Evolutionary conservation across 1,140 invertebrate genomes (phyloP).

Genomic region (Drosophila pachea): DNA sequence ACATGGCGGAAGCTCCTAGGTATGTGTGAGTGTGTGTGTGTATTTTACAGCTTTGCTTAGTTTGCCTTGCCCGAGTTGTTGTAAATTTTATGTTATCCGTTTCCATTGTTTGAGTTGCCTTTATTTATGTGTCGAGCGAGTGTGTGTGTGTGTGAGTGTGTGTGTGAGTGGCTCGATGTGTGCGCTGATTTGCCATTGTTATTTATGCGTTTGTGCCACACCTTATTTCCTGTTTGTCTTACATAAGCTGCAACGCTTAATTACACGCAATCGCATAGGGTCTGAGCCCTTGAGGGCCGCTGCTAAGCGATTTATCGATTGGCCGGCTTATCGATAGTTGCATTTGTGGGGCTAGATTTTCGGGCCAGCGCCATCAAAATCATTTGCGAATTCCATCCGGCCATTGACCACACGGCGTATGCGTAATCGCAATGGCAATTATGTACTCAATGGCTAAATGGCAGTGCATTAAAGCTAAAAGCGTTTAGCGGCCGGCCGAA

Average conservation of each 20-base stretch:
- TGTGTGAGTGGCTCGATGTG: too few species aligned
- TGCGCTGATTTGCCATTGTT: slow-evolving; percentile 59
- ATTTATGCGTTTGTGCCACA: slow-evolving; percentile 74
- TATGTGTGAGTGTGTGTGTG: slow-evolving; percentile 24
- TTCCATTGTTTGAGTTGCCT: slow-evolving; percentile 70
- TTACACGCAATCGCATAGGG: slow-evolving; percentile 57
- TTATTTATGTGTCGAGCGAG: slow-evolving; percentile 62
- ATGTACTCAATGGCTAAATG: slow-evolving; percentile 53
- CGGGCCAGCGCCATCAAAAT: too few species aligned
- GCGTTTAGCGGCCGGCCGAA: slow-evolving; percentile 58
- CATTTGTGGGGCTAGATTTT: not conserved
- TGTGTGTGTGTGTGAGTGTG: slow-evolving; percentile 12
- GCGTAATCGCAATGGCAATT: slow-evolving; percentile 69
- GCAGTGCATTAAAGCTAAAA: slow-evolving; percentile 70
- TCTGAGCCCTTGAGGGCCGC: not conserved
- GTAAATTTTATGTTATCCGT: slow-evolving; percentile 76
- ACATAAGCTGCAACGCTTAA: slow-evolving; percentile 74
- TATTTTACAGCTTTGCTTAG: slow-evolving; percentile 49
- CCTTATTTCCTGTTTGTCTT: slow-evolving; percentile 76
- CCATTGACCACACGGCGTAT: slow-evolving; percentile 62
- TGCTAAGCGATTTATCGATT: slow-evolving; percentile 9
- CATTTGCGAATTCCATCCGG: slow-evolving; percentile 25
- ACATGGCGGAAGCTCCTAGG: slow-evolving; percentile 48
- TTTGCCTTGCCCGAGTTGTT: slow-evolving; percentile 57
- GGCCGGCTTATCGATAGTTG: not conserved